phyloP scores from a whole-genome alignment of 2,888 invertebrate genomes.

The Ctenicera cuprea region DNA sequence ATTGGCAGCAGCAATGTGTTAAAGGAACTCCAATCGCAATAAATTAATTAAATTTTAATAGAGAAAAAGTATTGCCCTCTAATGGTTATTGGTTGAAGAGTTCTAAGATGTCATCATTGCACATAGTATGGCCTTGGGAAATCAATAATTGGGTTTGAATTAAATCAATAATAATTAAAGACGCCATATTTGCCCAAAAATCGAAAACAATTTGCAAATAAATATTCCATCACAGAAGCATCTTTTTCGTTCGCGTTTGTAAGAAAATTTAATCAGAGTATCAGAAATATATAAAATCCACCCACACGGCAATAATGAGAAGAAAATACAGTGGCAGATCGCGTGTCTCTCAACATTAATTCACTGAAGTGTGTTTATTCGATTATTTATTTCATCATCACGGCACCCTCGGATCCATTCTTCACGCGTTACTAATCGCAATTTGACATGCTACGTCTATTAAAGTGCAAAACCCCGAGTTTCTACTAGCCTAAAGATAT shows the following conservation, averaged over 20 bases:
- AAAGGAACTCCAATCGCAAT: too few species aligned
- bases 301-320: slow-evolving; percentile 75
- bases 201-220: too few species aligned
- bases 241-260: not conserved
- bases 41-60: too few species aligned
- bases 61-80: too few species aligned
- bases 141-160: too few species aligned
- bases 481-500: not conserved
- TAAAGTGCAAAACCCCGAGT: slow-evolving; percentile 59
- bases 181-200: too few species aligned
- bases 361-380: slow-evolving; percentile 70
- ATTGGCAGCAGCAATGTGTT: too few species aligned
- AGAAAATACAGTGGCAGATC: slow-evolving; percentile 64
- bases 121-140: too few species aligned
- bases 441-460: slow-evolving; percentile 71
- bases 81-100: too few species aligned
- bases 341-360: slow-evolving; percentile 69
- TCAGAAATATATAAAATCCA: slow-evolving; percentile 70
- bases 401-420: slow-evolving; percentile 64
- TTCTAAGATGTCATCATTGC: too few species aligned
- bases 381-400: slow-evolving; percentile 71
- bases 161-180: too few species aligned
- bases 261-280: slow-evolving; percentile 43
- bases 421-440: slow-evolving; percentile 71
- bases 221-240: too few species aligned